Evolutionary conservation across 2,113 vertebrate genomes (phyloP), one percentile per base, ranked within the genome.

Genomic region (Oryzias celebensis): DNA sequence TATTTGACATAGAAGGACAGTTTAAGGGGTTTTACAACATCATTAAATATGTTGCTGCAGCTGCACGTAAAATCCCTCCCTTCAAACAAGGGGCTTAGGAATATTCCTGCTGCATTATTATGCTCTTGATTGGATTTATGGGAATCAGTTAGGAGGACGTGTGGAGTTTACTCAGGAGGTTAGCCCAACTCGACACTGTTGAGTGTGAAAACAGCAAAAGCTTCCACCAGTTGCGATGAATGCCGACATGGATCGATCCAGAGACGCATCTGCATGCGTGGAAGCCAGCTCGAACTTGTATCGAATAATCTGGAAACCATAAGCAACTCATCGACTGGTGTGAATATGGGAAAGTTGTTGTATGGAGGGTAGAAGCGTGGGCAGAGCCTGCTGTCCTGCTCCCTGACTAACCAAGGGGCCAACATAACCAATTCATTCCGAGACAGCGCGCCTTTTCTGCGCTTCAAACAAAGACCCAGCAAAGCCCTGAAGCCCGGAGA

Each of bases 391-490:
- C 48, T 61, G 73, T 69, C 61, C 73, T 59, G 28, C 65, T 49
- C 69, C 73, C 69, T 48, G 55, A 71, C 69, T 61, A 13, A 66
- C 68, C 65, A 68, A 63, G 49, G 58, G 62, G 64, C 64, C 65
- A 22, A 65, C 56, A 20, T 83, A 83, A 84, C 77, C 75, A 65
- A 85, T 87, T 86, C 79, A 83, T 85, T 88, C 90, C 78, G 71
- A 85, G 74, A 88, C 82, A 90, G 73, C 82, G 86, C 83, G 76
- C 76, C 85, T 69, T 84, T 88, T 88, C 84, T 85, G 57, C 36
- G 51, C 76, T 58, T 77, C 81, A 80, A 83, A 84, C 83, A 88
- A 87, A 85, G 75, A 78, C 62, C 66, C 52, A 43, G 65, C 62
- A 82, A 62, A 69, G 52, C 68, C 78, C 51, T 69, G 65, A 57